A percentile compares a stretch with the other conserved stretches of the same genome.
phyloP scores from a whole-genome alignment of 2,113 vertebrate genomes.

The Ornithorhynchus anatinus region DNA sequence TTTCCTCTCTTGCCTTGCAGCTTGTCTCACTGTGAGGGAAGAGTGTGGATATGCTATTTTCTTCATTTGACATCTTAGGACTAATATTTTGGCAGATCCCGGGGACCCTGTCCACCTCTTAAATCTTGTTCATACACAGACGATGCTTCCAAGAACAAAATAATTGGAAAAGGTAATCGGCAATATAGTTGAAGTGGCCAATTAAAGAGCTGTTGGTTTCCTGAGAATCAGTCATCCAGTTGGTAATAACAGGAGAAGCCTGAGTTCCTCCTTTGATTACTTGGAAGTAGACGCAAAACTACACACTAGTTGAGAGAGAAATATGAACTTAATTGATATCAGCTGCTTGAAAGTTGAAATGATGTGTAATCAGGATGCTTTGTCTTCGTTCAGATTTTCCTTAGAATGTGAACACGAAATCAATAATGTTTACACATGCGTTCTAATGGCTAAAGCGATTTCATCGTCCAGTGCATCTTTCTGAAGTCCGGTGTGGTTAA shows the following conservation, averaged over 20 bases:
- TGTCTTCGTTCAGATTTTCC: neutral
- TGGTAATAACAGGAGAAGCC: too few species aligned
- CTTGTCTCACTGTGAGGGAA: too few species aligned
- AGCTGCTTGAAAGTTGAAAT: neutral
- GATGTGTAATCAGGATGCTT: neutral
- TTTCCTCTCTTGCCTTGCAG: too few species aligned
- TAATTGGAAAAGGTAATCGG: neutral
- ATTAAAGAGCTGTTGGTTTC: too few species aligned
- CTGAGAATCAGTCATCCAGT: neutral
- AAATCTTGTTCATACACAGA: neutral
- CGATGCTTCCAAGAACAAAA: neutral
- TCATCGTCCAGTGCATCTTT: constrained; percentile 1
- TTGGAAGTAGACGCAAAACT: neutral
- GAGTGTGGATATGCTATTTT: too few species aligned
- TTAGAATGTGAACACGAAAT: neutral
- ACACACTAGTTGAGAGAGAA: neutral
- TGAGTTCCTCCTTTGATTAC: neutral
- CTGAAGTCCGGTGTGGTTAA: too few species aligned
- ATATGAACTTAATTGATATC: neutral
- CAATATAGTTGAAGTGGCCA: neutral
- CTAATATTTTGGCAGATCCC: too few species aligned
- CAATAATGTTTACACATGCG: too few species aligned
- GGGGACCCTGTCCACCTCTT: too few species aligned
- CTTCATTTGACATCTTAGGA: too few species aligned
- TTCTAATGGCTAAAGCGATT: too few species aligned